Conservation (phyloP, 1,140 invertebrate species). For the Cyclargus thomasi region DNA sequence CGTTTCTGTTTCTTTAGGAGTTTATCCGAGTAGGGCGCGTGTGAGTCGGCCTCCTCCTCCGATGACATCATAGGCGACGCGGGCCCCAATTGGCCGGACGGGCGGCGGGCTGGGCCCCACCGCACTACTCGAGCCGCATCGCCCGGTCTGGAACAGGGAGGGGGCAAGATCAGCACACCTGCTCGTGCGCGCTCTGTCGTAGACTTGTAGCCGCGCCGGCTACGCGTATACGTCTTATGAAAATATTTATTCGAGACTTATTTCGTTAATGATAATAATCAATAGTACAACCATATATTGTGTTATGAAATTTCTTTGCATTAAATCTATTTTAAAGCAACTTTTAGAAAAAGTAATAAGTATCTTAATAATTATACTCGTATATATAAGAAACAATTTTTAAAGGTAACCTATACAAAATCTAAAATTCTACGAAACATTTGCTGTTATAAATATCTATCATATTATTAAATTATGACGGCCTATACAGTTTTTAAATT, state of each 20-base stretch:
- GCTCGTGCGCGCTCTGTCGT: conserved; percentile 43
- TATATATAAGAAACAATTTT: too few relatives aligned
- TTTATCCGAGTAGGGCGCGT: conserved; percentile 92
- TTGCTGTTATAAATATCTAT: too few relatives aligned
- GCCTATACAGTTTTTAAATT: too few relatives aligned
- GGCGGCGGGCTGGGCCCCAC: conserved; percentile 71
- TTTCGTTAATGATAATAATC: neutral
- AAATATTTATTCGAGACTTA: neutral
- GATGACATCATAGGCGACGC: conserved; percentile 93
- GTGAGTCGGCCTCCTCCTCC: conserved; percentile 93
- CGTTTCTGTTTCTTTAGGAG: conserved; percentile 92
- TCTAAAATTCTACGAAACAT: too few relatives aligned
- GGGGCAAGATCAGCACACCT: conserved; percentile 59
- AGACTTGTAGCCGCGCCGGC: conserved; percentile 24
- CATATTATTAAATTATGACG: too few relatives aligned
- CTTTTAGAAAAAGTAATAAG: conserved; percentile 7
- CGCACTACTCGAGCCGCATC: conserved; percentile 68
- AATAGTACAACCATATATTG: too few relatives aligned
- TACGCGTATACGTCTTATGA: conserved; percentile 3
- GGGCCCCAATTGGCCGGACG: conserved; percentile 79
- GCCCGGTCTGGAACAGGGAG: conserved; percentile 67
- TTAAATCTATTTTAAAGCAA: neutral
- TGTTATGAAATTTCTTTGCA: neutral
- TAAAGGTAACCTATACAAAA: too few relatives aligned
- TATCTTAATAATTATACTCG: too few relatives aligned